phyloP scores from a whole-genome alignment of 2,113 vertebrate genomes.

The Phalacrocorax brasilianus region DNA sequence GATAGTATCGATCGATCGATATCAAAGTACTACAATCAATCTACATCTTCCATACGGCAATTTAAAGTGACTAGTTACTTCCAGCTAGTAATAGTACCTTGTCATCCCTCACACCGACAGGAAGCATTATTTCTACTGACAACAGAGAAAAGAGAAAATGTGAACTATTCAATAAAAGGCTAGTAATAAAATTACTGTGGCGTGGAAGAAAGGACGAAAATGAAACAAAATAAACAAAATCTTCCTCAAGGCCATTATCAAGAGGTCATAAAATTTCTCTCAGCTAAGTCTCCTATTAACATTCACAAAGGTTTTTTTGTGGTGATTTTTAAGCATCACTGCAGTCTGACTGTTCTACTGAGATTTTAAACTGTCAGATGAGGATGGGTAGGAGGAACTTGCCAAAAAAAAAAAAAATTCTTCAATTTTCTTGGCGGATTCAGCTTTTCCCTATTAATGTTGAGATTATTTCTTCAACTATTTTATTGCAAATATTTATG shows the following conservation, averaged over 20 bases:
- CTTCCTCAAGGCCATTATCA: background rate
- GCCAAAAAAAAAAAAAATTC: conserved; percentile 30
- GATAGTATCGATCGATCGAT: too few species aligned
- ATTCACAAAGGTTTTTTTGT: background rate
- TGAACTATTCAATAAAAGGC: background rate
- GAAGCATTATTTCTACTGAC: background rate
- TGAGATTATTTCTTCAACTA: conserved; percentile 68
- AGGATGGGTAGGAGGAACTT: conserved; percentile 47
- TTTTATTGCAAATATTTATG: conserved; percentile 78
- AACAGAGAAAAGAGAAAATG: background rate
- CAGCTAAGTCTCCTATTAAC: background rate
- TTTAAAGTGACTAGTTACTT: background rate
- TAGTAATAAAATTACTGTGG: background rate
- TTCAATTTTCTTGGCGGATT: conserved; percentile 59
- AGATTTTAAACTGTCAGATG: conserved; percentile 52
- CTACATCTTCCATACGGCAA: background rate
- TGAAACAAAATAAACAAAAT: background rate
- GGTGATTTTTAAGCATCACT: background rate
- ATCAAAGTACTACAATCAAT: background rate
- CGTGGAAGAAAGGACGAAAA: background rate
- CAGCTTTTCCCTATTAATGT: conserved; percentile 65
- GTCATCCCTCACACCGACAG: background rate
- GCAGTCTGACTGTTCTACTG: background rate
- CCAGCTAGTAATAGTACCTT: background rate
- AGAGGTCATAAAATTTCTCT: background rate